Conservation (phyloP, 2,888 invertebrate species). For the Lasioglossum malachurum region DNA sequence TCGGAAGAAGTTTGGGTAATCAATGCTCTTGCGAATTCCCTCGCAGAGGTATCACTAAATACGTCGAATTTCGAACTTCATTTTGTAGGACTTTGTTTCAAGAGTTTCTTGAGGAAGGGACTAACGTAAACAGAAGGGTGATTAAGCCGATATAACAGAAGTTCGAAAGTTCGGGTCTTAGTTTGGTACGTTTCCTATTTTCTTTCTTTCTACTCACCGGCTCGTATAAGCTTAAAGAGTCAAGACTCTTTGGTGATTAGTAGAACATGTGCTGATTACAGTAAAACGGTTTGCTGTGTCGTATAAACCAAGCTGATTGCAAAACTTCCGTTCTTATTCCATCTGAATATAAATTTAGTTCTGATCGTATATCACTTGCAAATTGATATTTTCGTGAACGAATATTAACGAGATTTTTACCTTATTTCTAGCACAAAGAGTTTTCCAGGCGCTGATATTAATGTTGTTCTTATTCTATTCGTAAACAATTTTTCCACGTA, state of each 20-base stretch:
- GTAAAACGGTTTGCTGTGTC: neutral
- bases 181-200: slow-evolving; percentile 54
- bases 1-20: slow-evolving; percentile 9
- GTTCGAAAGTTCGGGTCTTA: slow-evolving; percentile 44
- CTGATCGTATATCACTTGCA: neutral
- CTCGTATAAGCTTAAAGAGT: slow-evolving; percentile 20
- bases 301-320: neutral
- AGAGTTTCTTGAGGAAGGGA: slow-evolving; percentile 52
- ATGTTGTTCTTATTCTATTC: no score
- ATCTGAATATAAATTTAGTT: no score
- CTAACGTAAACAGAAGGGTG: slow-evolving; percentile 64
- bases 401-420: neutral
- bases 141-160: slow-evolving; percentile 73
- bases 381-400: neutral
- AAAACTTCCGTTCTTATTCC: neutral
- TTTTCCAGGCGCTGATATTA: neutral
- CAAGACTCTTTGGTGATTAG: slow-evolving; percentile 33
- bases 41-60: slow-evolving; percentile 50
- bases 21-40: neutral
- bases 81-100: slow-evolving; percentile 69
- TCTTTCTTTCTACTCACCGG: slow-evolving; percentile 47
- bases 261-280: neutral
- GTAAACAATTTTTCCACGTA: neutral
- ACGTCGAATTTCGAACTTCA: slow-evolving; percentile 68
- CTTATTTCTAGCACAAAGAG: neutral